A percentile compares a stretch with the other conserved stretches of the same genome.
These are phyloP conservation scores for Sebastes baramenuke DNA, from an alignment of 2,797 vertebrate genomes.

Conservation along the genomic window DNA sequence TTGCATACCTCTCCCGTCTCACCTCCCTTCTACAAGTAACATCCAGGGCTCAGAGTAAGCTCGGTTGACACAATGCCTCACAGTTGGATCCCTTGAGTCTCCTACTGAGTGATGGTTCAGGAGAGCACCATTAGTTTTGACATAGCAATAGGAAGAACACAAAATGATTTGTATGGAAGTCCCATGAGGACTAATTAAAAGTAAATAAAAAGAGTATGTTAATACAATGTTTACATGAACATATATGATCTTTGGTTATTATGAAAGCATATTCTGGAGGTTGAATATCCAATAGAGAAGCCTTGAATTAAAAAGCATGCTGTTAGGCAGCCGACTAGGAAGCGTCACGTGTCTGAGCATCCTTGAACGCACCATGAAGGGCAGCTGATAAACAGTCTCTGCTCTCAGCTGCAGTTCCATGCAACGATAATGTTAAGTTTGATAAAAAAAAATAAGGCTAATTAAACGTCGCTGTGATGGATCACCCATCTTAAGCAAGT, in stretches of 20 bases:
- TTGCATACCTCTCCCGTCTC: neutral
- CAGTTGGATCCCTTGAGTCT: slow-evolving; percentile 12
- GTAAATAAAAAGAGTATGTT: neutral
- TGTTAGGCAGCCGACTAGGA: neutral
- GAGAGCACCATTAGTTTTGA: slow-evolving; percentile 12
- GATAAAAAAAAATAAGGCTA: slow-evolving; percentile 24
- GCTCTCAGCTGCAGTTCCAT: slow-evolving; percentile 36
- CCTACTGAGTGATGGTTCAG: slow-evolving; percentile 9
- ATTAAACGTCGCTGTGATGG: slow-evolving; percentile 56
- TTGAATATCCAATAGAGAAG: neutral
- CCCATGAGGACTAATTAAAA: slow-evolving; percentile 3
- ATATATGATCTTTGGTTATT: neutral
- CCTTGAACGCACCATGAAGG: slow-evolving; percentile 32
- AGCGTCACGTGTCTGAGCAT: slow-evolving; percentile 17
- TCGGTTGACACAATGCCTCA: neutral
- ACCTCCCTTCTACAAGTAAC: neutral
- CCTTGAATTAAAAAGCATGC: neutral
- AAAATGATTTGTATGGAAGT: neutral
- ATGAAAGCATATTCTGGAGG: neutral
- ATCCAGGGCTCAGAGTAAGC: neutral
- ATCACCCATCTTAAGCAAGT: slow-evolving; percentile 41
- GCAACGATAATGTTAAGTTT: slow-evolving; percentile 34
- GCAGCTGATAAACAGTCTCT: slow-evolving; percentile 23
- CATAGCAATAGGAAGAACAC: neutral
- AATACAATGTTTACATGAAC: neutral